phyloP scores from a whole-genome alignment of 64 coral and sea anemone species.

The Dendrophyllia cribrosa region DNA sequence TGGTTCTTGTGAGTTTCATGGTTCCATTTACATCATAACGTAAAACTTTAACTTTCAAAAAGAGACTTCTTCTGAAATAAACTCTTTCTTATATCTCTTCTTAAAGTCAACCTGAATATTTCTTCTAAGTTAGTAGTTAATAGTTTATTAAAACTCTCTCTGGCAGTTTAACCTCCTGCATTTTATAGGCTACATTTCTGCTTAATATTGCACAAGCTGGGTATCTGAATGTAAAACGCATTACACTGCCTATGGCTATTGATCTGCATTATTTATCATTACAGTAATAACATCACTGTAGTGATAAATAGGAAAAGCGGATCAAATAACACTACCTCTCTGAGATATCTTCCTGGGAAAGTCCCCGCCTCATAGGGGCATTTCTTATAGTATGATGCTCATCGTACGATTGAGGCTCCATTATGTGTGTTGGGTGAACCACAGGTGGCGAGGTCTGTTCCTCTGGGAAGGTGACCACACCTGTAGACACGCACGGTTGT shows the following conservation, averaged over 20 bases:
- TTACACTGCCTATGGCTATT: slow-evolving; percentile 14
- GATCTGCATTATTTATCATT: slow-evolving; percentile 53
- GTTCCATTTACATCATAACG: not conserved
- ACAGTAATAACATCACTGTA: slow-evolving; percentile 24
- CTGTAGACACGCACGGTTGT: slow-evolving; percentile 76
- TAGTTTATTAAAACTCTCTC: too few relatives aligned
- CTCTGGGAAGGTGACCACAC: slow-evolving; percentile 96
- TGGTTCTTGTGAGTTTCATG: not conserved
- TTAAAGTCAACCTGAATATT: too few relatives aligned
- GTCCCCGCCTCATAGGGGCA: slow-evolving; percentile 30
- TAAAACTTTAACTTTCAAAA: not conserved
- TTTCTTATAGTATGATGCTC: slow-evolving; percentile 67
- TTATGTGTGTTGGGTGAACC: slow-evolving; percentile 76
- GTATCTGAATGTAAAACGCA: not conserved
- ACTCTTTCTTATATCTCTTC: too few relatives aligned
- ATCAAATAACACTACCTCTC: slow-evolving; percentile 50
- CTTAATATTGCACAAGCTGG: not conserved
- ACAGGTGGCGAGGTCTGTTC: slow-evolving; percentile 69
- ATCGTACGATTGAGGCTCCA: slow-evolving; percentile 83
- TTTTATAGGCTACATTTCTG: not conserved
- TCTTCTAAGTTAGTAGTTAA: too few relatives aligned
- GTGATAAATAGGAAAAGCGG: slow-evolving; percentile 38
- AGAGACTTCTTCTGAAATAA: not conserved
- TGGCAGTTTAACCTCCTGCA: too few relatives aligned
- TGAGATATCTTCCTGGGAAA: slow-evolving; percentile 53